Base-by-base conservation (phyloP, 2,113 vertebrate genomes). In the Labeo rohita region DNA sequence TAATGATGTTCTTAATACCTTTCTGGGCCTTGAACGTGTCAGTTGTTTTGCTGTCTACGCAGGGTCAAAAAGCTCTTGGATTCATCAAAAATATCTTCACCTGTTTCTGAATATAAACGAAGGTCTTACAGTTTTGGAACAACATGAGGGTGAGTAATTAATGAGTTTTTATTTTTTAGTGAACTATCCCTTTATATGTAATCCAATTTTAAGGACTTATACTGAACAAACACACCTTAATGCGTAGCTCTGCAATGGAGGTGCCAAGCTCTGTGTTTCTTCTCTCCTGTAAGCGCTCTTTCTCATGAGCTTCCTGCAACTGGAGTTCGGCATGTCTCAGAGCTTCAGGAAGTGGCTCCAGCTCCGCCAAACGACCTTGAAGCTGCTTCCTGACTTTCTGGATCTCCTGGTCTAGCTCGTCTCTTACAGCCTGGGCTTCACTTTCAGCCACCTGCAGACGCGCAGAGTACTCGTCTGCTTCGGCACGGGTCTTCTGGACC, bases 261-360 rank as follows among this genome's bases (percentile, higher is more conserved):
- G 90, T 87, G 78, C 93, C 95, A 77, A 98, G 96, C 80, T 98
- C 97, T 0, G 88, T 8, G 34, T 93, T 96, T 89, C 95, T 97
- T 89, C 94, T 96, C 92, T 99, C 97, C 0, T 95, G 97, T 82
- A 89, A 87, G 85, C 93, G 93, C 76, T 96, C 94, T 86, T 94
- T 94, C 2, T 97, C 93, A 76, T 96, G 96, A 76, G 95, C 96
- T 83, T 97, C 95, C 49, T 96, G 96, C 83, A 98, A 92, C 84
- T 94, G 94, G 0, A 94, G 89, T 89, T 98, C 96, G 0, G 95
- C 93, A 36, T 94, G 91, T 81, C 93, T 96, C 6, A 99, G 88
- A 68, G 96, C 93, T 80, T 97, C 96, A 0, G 97, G 97, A 8
- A 99, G 95, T 36, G 95, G 95, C 75, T 98, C 95, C 74, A 99